A percentile compares a stretch with the other conserved stretches of the same genome.
phyloP scores from a whole-genome alignment of 2,888 invertebrate species.

The Apocheima hispidaria region DNA sequence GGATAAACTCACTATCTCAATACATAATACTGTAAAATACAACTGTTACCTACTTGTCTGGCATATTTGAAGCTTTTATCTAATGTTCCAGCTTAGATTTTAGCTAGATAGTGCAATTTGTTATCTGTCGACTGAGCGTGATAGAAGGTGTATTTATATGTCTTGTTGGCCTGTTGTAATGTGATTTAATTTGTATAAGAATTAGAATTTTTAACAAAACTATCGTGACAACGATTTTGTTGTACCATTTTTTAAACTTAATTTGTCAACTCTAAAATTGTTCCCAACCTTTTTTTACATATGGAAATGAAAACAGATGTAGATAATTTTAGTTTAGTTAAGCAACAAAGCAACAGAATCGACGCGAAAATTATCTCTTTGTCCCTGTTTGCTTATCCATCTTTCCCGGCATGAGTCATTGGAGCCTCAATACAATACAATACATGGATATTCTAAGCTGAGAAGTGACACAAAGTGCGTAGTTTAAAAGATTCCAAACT shows the following conservation, averaged over 20 bases:
- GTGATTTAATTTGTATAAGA: background rate
- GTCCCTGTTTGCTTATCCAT: background rate
- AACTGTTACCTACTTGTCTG: background rate
- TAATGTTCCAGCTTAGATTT: background rate
- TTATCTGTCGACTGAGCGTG: background rate
- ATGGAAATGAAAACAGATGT: too few species aligned
- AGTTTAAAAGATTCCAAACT: background rate
- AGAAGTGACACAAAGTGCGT: background rate
- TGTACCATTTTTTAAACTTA: too few species aligned
- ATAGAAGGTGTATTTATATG: background rate
- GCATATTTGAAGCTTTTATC: slow-evolving; percentile 1
- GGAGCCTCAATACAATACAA: background rate
- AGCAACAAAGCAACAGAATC: too few species aligned
- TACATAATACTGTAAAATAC: background rate
- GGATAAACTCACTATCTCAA: slow-evolving; percentile 6
- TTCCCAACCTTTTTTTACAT: too few species aligned
- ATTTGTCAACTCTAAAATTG: too few species aligned
- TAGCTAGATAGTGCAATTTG: background rate
- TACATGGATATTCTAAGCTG: background rate
- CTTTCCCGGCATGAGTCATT: background rate
- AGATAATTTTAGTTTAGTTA: too few species aligned
- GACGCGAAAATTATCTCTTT: background rate
- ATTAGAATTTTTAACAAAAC: slow-evolving; percentile 3
- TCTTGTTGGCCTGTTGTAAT: too few species aligned
- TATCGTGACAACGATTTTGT: too few species aligned